Percentiles rank a stretch among this genome's conserved stretches.
phyloP scores from a whole-genome alignment of 92 coral and sea anemone genomes.

The Montipora capitata region DNA sequence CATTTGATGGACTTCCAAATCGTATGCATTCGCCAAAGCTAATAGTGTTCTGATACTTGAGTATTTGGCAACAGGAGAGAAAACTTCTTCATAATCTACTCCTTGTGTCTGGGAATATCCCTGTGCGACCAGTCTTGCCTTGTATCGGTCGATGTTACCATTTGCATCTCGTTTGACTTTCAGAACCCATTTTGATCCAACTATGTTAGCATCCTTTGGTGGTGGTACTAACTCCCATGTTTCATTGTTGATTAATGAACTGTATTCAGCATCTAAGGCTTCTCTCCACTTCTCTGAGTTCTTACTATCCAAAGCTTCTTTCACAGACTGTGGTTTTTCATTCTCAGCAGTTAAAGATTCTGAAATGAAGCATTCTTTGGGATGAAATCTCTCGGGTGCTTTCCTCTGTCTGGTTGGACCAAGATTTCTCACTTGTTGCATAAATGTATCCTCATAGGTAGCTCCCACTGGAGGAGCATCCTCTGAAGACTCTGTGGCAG shows the following conservation, averaged over 20 bases:
- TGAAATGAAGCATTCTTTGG: too few species aligned
- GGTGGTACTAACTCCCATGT: too few species aligned
- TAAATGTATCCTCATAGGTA: too few species aligned
- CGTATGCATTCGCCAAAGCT: conserved; percentile 74
- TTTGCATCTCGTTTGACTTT: conserved; percentile 51
- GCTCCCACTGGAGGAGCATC: conserved; percentile 26
- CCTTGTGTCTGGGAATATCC: conserved; percentile 79
- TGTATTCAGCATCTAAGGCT: conserved; percentile 1
- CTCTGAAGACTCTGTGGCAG: conserved; percentile 11
- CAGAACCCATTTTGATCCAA: conserved; percentile 67
- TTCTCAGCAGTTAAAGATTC: neutral
- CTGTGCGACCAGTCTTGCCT: conserved; percentile 77
- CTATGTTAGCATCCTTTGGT: neutral
- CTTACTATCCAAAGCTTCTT: neutral
- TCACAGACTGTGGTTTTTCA: neutral
- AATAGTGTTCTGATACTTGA: conserved; percentile 71
- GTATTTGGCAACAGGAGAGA: conserved; percentile 75
- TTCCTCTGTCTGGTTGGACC: too few species aligned
- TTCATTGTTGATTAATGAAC: too few species aligned
- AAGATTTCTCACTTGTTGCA: too few species aligned
- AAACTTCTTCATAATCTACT: conserved; percentile 79
- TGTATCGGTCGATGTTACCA: conserved; percentile 16
- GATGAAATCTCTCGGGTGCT: too few species aligned
- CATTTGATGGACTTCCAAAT: conserved; percentile 77
- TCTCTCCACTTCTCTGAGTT: neutral